A percentile compares a stretch with the other conserved stretches of the same genome.
Evolutionary conservation across 2,797 vertebrate genomes (phyloP).

Genomic region (Sardinella longiceps): DNA sequence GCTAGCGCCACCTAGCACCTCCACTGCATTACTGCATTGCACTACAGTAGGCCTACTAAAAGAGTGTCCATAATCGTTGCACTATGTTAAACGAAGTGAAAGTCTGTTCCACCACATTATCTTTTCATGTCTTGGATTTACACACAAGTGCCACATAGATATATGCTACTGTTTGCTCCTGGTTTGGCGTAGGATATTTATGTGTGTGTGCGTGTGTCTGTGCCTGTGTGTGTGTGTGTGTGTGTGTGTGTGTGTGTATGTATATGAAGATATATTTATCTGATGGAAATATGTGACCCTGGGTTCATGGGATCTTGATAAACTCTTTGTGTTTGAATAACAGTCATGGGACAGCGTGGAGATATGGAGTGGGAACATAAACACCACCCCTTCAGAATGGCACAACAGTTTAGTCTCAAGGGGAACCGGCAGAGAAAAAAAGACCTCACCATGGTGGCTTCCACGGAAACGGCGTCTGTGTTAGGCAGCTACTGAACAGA

Average conservation of each 20-base stretch:
- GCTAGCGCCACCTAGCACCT: too few relatives aligned
- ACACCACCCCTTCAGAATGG: constrained; percentile 1
- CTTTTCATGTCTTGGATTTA: too few relatives aligned
- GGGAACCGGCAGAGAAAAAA: constrained; percentile 14
- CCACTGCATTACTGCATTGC: too few relatives aligned
- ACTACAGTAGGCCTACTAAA: too few relatives aligned
- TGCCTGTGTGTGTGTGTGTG: neutral
- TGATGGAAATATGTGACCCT: constrained; percentile 19
- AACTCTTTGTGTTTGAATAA: constrained; percentile 24
- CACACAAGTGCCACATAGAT: neutral
- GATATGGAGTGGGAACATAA: constrained; percentile 16
- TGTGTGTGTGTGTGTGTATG: neutral
- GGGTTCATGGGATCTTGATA: constrained; percentile 25
- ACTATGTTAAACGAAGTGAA: too few relatives aligned
- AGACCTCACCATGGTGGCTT: neutral
- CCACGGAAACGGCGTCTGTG: neutral
- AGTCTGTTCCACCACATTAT: too few relatives aligned
- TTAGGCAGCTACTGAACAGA: neutral
- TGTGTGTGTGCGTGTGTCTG: neutral
- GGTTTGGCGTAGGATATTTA: neutral
- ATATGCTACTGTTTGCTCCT: neutral
- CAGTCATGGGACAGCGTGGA: neutral
- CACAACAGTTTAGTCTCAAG: constrained; percentile 25
- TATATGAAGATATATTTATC: constrained; percentile 18
- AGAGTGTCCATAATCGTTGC: too few relatives aligned